phyloP scores from a whole-genome alignment of 2,113 vertebrate genomes.

The Perca schrenkii region DNA sequence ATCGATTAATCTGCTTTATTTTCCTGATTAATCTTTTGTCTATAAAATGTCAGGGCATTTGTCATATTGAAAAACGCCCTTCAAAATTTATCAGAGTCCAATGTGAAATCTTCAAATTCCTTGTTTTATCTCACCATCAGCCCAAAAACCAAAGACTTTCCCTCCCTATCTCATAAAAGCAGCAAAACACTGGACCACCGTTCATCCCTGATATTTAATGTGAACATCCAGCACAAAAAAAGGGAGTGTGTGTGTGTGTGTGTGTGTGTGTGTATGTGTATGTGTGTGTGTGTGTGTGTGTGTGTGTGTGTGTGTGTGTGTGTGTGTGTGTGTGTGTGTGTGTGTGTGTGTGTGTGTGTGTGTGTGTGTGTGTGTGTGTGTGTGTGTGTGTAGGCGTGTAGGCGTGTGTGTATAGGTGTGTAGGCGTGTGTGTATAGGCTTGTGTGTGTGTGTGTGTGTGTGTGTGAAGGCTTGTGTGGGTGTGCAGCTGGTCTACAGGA shows the following conservation, averaged over 20 bases:
- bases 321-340: neutral
- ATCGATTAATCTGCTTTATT: neutral
- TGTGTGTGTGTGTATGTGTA: too few species aligned
- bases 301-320: neutral
- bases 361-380: too few species aligned
- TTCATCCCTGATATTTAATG: neutral
- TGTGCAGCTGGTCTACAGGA: constrained; percentile 1
- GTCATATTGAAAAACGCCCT: neutral
- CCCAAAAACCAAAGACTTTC: neutral
- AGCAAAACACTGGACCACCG: neutral
- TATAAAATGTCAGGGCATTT: neutral
- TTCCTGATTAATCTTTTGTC: neutral
- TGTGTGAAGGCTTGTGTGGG: neutral
- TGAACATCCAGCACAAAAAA: neutral
- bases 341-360: neutral
- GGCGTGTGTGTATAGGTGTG: too few species aligned
- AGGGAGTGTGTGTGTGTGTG: too few species aligned
- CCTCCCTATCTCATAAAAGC: too few species aligned
- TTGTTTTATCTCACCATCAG: neutral
- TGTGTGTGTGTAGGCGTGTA: too few species aligned
- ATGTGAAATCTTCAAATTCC: neutral
- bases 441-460: too few species aligned
- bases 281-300: too few species aligned
- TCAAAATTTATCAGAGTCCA: neutral
- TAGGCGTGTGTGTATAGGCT: too few species aligned